Percentiles rank a stretch among this genome's conserved stretches.
phyloP scores from a whole-genome alignment of 2,113 vertebrate genomes.

The Hymenochirus boettgeri region DNA sequence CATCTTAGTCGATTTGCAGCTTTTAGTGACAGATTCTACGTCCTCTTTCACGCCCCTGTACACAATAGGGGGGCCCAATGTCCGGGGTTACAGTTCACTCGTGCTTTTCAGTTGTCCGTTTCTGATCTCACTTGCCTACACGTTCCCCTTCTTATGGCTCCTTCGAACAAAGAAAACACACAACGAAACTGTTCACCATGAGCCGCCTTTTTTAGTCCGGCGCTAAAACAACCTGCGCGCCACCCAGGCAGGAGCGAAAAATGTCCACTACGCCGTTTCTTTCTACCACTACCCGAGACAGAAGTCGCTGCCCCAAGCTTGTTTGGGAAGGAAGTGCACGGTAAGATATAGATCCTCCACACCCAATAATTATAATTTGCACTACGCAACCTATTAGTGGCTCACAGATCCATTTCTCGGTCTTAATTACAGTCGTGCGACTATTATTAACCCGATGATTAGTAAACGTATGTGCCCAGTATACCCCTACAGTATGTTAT shows the following conservation, averaged over 20 bases:
- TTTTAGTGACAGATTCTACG: not conserved
- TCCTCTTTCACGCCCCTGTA: not conserved
- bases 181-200: not conserved
- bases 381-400: too few relatives aligned
- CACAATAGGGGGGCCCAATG: not conserved
- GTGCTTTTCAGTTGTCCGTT: constrained; percentile 64
- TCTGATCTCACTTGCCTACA: constrained; percentile 45
- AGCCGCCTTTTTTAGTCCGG: constrained; percentile 45
- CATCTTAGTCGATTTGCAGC: too few relatives aligned
- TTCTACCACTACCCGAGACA: constrained; percentile 73
- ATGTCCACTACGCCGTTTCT: constrained; percentile 56
- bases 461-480: too few relatives aligned
- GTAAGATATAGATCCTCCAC: too few relatives aligned
- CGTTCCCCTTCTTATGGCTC: constrained; percentile 55
- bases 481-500: too few relatives aligned
- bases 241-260: constrained; percentile 55
- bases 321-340: constrained; percentile 75
- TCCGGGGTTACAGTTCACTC: constrained; percentile 15
- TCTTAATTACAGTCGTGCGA: too few relatives aligned
- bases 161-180: constrained; percentile 4
- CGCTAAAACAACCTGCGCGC: constrained; percentile 42
- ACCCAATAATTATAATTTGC: too few relatives aligned
- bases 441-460: too few relatives aligned
- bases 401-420: too few relatives aligned
- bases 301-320: constrained; percentile 68